Conservation (phyloP, 2,888 invertebrate genomes). For the Noctua janthina region DNA sequence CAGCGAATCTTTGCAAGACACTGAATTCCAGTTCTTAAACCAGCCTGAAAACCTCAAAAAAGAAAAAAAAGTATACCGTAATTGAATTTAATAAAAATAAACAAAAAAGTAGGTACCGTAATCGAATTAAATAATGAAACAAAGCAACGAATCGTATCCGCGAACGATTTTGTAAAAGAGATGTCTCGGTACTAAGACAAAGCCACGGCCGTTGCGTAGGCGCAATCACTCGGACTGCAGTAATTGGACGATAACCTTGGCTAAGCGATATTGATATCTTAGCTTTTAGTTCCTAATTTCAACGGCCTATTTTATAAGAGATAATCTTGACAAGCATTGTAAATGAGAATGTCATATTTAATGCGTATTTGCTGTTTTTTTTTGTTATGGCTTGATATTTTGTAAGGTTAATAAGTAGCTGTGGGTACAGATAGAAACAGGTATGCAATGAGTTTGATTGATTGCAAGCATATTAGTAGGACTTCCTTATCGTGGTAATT, state of each 20-base stretch:
- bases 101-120: not conserved
- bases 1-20: not conserved
- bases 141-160: slow-evolving; percentile 13
- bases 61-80: not conserved
- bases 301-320: slow-evolving; percentile 53
- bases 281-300: slow-evolving; percentile 61
- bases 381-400: slow-evolving; percentile 18
- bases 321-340: slow-evolving; percentile 62
- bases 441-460: slow-evolving; percentile 40
- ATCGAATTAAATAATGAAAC: slow-evolving; percentile 26
- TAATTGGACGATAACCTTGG: slow-evolving; percentile 69
- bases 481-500: slow-evolving; percentile 28
- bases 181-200: slow-evolving; percentile 76
- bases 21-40: not conserved
- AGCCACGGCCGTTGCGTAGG: slow-evolving; percentile 67
- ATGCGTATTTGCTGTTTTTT: slow-evolving; percentile 52
- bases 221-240: slow-evolving; percentile 68
- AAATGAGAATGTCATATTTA: slow-evolving; percentile 57
- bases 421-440: not conserved
- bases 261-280: slow-evolving; percentile 54
- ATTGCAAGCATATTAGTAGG: slow-evolving; percentile 11
- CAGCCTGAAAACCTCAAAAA: slow-evolving; percentile 2
- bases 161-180: slow-evolving; percentile 49
- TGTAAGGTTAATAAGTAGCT: slow-evolving; percentile 27
- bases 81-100: not conserved